Evolutionary conservation across 2,888 invertebrate genomes (phyloP), one percentile per base, ranked within the genome.

Genomic region (Drosophila diplacantha): DNA sequence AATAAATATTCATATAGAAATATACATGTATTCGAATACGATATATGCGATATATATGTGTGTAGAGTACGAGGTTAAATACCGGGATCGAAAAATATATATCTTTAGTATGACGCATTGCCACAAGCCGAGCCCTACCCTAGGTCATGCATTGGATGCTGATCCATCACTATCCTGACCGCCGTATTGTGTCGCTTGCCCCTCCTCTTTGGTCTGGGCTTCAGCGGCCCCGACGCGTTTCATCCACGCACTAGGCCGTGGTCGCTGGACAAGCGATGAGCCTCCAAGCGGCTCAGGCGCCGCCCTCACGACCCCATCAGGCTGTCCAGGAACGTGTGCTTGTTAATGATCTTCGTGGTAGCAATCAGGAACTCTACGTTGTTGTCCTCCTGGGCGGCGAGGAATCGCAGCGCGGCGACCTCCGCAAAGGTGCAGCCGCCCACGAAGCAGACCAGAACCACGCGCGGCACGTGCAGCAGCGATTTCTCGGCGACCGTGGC

Each of bases 391-490:
- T 93, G 93, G 72, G 93, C 93, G 12, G 93, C 92, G 20, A 94
- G 89, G 77, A 92, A 93, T 62, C 94, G 90, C 11, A 95, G 85
- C 0, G 94, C 94, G 0, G 94, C 93, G 80, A 95, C 93, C 89
- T 99, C 99, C 2, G 98, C 96, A 89, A 94, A 96, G 0, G 99
- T 99, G 85, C 98, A 96, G 0, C 99, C 99, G 5, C 99, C 99
- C 16, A 99, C 93, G 86, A 98, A 98, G 88, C 98, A 96, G 1
- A 99, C 96, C 1, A 99, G 89, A 9, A 97, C 93, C 3, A 96
- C 93, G 72, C 86, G 83, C 41, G 85, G 84, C 55, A 82, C 76
- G 67, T 88, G 83, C 32, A 81, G 29, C 53, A 86, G 76, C 3
- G 92, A 92, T 62, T 89, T 90, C 51, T 92, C 91, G 72, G 91